Percentiles rank a stretch among this genome's conserved stretches.
Conservation (phyloP, 2,888 invertebrate species). For the Chaetoderma sp. region DNA sequence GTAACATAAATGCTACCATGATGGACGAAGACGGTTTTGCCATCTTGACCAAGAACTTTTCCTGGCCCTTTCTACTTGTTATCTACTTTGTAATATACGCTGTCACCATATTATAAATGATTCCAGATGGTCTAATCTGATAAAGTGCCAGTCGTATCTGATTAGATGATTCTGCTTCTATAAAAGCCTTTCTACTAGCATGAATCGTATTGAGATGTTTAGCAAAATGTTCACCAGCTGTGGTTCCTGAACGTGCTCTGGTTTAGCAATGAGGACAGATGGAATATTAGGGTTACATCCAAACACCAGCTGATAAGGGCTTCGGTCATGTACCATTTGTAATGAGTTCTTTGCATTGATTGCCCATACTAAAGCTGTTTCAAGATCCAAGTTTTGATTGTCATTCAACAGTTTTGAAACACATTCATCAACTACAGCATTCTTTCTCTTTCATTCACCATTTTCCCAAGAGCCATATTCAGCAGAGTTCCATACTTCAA, state of each 20-base stretch:
- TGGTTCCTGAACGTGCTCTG: constrained; percentile 7
- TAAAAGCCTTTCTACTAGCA: constrained; percentile 21
- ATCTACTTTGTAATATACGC: constrained; percentile 16
- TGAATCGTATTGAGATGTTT: constrained; percentile 29
- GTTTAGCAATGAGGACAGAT: constrained; percentile 5
- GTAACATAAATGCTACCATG: constrained; percentile 25
- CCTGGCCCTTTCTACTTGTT: constrained; percentile 26
- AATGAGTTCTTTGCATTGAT: constrained; percentile 3
- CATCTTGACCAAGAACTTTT: constrained; percentile 38
- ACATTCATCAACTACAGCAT: constrained; percentile 2
- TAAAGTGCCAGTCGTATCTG: constrained; percentile 17
- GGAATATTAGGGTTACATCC: constrained; percentile 19
- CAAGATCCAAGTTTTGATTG: neutral
- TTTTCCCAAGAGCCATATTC: constrained; percentile 2
- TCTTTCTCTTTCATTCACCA: neutral
- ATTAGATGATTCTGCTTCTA: constrained; percentile 17
- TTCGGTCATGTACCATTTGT: constrained; percentile 4
- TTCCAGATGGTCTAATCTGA: constrained; percentile 14
- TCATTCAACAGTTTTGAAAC: neutral
- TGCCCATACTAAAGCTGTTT: neutral
- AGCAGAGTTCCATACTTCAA: neutral
- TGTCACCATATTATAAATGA: no score
- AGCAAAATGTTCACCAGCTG: constrained; percentile 19
- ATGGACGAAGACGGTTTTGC: constrained; percentile 21
- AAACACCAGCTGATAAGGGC: constrained; percentile 19